Evolutionary conservation across 2,797 vertebrate genomes (phyloP), one percentile per base, ranked within the genome.

Genomic region (Sternotherus odoratus): DNA sequence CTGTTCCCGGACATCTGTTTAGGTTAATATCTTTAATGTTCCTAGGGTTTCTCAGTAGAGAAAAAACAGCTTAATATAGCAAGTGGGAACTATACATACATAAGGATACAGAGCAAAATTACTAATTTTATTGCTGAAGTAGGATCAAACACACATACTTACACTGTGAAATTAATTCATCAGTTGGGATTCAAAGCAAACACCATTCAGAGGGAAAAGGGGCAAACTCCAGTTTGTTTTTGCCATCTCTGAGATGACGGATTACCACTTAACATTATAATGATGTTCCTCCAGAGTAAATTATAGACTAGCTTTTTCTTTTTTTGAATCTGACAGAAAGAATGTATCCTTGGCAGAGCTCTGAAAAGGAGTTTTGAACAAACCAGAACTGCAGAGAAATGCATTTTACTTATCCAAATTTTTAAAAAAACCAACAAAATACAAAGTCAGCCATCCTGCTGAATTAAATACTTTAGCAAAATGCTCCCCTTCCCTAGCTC

Each of bases 201-300:
- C 1, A 0, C 43, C 78, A 63, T 87, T 91, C 77, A 87, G 46
- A 84, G 69, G 39, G n/a, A 95, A 93, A 95, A 91, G 39, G 48
- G 43, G 86, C 95, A 97, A 91, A 75, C 94, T 54, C 12, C n/a
- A 91, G 79, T 90, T 88, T 79, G 79, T 1, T 93, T 93, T 83
- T 93, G 77, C 36, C 78, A 83, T 91, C 56, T 81, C 93, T 82
- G 8, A 94, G 96, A 79, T 94, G 95, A 91, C 89, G 91, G 94
- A 92, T 97, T 93, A 95, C 39, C 66, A 92, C 83, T 92, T 72
- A 77, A 80, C 57, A 48, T 82, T 85, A 90, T 78, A 97, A 96
- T 90, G 56, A 86, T 87, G 94, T 74, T 95, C 94, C 94, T 97
- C 96, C 82, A 81, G 81, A 94, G 88, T 85, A 97, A 97, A 97